Evolutionary conservation across 2,113 vertebrate species (phyloP).

Genomic region (Phodopus roborovskii): DNA sequence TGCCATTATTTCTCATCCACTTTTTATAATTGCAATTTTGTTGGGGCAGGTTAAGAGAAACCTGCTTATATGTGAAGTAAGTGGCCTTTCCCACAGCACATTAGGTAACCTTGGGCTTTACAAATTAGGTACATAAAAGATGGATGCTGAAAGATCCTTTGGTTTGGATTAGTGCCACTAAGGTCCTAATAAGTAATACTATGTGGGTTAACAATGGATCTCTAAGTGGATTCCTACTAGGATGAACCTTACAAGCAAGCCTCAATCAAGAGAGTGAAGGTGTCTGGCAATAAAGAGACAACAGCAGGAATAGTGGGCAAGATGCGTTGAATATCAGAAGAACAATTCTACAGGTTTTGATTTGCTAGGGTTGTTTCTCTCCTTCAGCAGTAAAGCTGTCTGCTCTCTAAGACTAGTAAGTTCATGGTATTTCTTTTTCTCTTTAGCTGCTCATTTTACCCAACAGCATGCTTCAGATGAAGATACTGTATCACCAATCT

Average conservation of each 20-base stretch:
- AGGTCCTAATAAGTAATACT: neutral
- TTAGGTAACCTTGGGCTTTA: constrained; percentile 14
- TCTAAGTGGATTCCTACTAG: neutral
- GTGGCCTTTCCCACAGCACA: neutral
- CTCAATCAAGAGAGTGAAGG: neutral
- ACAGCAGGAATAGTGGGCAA: neutral
- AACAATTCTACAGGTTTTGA: neutral
- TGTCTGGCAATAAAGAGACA: neutral
- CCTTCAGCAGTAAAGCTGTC: neutral
- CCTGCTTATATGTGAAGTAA: neutral
- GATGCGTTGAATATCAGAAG: neutral
- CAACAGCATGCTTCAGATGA: neutral
- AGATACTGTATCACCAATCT: neutral
- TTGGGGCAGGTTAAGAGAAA: neutral
- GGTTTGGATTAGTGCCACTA: neutral
- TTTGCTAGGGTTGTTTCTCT: neutral
- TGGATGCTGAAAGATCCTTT: neutral
- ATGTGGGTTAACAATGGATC: neutral
- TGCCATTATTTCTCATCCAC: neutral
- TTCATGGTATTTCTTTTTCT: neutral
- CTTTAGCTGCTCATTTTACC: neutral
- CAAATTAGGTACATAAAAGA: neutral
- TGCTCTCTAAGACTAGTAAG: neutral
- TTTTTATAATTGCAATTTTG: constrained; percentile 27
- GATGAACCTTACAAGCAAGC: neutral